Evolutionary conservation across 2,888 invertebrate species (phyloP).

Genomic region (Rutpela maculata): DNA sequence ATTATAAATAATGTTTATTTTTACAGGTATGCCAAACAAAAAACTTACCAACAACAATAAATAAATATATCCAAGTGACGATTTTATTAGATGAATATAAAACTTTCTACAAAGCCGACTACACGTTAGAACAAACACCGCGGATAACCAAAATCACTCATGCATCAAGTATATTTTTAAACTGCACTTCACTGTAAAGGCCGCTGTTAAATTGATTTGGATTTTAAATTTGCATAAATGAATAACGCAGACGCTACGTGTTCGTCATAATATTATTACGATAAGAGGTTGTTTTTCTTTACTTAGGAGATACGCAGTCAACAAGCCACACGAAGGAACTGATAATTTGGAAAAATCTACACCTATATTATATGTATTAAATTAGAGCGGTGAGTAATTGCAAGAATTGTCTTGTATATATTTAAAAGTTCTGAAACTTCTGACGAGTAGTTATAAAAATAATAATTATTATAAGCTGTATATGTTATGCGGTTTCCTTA

Average conservation of each 20-base stretch:
- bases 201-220: slow-evolving; percentile 7
- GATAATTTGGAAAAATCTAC: slow-evolving; percentile 18
- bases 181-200: slow-evolving; percentile 2
- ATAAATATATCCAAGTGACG: neutral
- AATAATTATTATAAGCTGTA: neutral
- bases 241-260: slow-evolving; percentile 47
- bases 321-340: slow-evolving; percentile 29
- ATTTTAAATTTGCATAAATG: slow-evolving; percentile 48
- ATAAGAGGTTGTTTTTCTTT: slow-evolving; percentile 51
- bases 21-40: neutral
- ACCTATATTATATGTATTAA: slow-evolving; percentile 8
- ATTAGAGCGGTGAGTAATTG: slow-evolving; percentile 13
- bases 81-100: too few species aligned
- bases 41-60: neutral
- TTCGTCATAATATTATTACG: slow-evolving; percentile 41
- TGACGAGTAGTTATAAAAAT: slow-evolving; percentile 5
- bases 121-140: neutral
- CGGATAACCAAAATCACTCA: neutral
- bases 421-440: neutral
- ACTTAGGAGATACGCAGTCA: slow-evolving; percentile 44
- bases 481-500: slow-evolving; percentile 19
- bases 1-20: too few species aligned
- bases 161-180: neutral
- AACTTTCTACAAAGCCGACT: too few species aligned
- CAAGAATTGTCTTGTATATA: slow-evolving; percentile 12